Evolutionary conservation across 2,797 vertebrate species (phyloP).

Genomic region (Antennarius maculatus): DNA sequence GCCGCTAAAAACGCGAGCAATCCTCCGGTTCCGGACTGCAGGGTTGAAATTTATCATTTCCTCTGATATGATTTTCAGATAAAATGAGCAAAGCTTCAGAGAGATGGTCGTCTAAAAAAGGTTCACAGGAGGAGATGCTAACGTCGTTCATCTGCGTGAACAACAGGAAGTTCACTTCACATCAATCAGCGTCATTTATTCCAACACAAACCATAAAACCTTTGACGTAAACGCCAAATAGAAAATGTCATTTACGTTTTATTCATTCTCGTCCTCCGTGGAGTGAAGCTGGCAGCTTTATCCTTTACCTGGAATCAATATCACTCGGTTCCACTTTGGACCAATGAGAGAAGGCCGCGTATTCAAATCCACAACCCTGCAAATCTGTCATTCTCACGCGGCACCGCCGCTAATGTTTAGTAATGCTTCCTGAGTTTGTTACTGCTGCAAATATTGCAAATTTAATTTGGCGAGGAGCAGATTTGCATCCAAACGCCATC

Average conservation of each 20-base stretch:
- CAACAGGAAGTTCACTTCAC: constrained; percentile 28
- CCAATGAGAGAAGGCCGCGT: neutral
- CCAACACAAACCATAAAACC: no score
- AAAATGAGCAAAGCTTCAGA: neutral
- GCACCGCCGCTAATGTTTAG: constrained; percentile 7
- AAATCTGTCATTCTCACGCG: neutral
- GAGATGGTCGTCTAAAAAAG: no score
- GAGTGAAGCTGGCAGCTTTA: constrained; percentile 17
- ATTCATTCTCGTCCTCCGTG: constrained; percentile 33
- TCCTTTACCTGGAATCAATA: constrained; percentile 33
- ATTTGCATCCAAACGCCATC: no score
- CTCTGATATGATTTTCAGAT: neutral
- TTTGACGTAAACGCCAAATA: no score
- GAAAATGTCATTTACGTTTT: constrained; percentile 39
- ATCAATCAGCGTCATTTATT: constrained; percentile 47
- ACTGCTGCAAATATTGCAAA: neutral
- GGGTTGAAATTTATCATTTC: neutral
- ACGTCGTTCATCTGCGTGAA: neutral
- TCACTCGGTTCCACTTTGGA: neutral
- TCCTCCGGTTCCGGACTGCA: neutral
- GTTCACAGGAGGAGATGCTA: neutral
- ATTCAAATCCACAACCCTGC: neutral
- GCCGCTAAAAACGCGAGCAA: neutral
- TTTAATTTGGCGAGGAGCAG: neutral
- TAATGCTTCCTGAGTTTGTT: neutral